Evolutionary conservation across 2,888 invertebrate species (phyloP), one percentile per base, ranked within the genome.

Genomic region (Actias luna): DNA sequence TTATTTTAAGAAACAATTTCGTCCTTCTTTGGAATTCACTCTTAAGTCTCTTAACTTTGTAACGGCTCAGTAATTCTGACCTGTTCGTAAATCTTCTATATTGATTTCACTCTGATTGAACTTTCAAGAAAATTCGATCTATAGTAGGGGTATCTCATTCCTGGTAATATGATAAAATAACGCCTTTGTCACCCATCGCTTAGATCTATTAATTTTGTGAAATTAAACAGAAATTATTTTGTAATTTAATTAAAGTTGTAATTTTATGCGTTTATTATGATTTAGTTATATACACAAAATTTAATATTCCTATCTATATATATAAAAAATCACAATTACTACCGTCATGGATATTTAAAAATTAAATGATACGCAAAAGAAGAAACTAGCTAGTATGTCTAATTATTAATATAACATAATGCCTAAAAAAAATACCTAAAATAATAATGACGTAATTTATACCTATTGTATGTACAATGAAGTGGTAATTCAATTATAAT

Each of bases 1-100:
- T 62, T 18, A 62, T 62, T 36, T 58, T 58, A 8, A 18, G 52
- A 63, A 59, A 63, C 59, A 61, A 58, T 61, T 61, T 59, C 31
- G 59, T 63, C 63, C 50, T 63, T 55, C 39, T 18, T 59, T 31
- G 63, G 59, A 63, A 62, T 62, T 62, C 46, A 59, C 61, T 57
- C 35, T 58, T 42, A 46, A 62, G 58, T 59, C 62, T 59, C 46
- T 62, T 46, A 62, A 62, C 59, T 62, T 59, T 59, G 50, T 50
- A 59, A 52, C 50, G 52, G 18, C 50, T 62, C 58, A 52, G 55
- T 59, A 59, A 63, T 52, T 63, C 52, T 52, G 59, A 59, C 36
- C 55, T 63, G 63, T 52, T 63, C 59, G 59, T 62, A 59, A 59
- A 39, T 59, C 39, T 59, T 59, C 36, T 42, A 52, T 55, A 63